Conservation (phyloP, 2,113 vertebrate species). For the Chaenocephalus aceratus region DNA sequence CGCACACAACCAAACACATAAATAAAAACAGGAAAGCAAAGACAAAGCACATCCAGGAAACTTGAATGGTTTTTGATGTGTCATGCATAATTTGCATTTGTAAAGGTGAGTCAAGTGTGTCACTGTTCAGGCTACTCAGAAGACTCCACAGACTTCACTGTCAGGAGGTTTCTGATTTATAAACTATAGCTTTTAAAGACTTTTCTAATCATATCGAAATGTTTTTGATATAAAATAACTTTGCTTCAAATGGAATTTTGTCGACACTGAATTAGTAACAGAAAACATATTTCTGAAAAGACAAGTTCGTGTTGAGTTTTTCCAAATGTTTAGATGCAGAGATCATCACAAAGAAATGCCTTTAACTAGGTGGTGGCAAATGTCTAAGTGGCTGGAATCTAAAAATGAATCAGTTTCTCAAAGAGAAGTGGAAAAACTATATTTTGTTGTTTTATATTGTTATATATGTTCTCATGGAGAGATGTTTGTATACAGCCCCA, state of each 20-base stretch:
- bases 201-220: no score
- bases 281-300: no score
- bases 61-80: neutral
- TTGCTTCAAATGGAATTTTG: no score
- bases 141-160: neutral
- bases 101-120: neutral
- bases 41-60: no score
- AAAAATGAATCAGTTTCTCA: neutral
- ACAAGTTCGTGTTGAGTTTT: no score
- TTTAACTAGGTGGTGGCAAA: neutral
- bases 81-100: neutral
- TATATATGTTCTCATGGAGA: neutral
- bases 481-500: neutral
- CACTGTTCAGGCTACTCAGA: neutral
- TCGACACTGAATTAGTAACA: no score
- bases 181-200: no score
- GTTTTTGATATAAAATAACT: no score
- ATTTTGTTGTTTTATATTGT: neutral
- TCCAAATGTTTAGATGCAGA: no score
- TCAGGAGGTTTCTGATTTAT: no score
- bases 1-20: neutral
- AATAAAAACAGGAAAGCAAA: neutral
- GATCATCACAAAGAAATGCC: no score
- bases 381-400: neutral
- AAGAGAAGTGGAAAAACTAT: neutral